Conservation (phyloP, 2,113 vertebrate genomes). For the Poeciliopsis prolifica region DNA sequence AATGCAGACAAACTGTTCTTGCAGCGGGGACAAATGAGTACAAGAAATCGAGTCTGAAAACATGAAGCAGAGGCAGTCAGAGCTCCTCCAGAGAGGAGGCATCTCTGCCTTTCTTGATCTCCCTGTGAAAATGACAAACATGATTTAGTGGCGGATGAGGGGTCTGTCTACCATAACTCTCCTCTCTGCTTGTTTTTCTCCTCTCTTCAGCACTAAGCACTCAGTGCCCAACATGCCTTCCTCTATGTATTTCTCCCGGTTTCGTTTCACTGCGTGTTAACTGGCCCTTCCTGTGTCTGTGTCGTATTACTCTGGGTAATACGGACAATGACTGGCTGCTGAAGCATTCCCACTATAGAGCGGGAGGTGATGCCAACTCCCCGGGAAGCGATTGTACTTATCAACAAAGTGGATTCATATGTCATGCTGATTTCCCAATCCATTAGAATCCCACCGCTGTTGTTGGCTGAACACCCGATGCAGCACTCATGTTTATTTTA, state of each 20-base stretch:
- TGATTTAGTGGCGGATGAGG: constrained; percentile 53
- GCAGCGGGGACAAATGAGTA: constrained; percentile 11
- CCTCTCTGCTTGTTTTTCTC: constrained; percentile 35
- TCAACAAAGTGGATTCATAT: constrained; percentile 42
- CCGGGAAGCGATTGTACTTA: constrained; percentile 39
- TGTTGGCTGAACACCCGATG: constrained; percentile 16
- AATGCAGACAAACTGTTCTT: neutral
- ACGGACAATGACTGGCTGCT: constrained; percentile 27
- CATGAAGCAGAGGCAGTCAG: constrained; percentile 27
- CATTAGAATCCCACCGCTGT: constrained; percentile 28
- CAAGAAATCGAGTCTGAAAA: constrained; percentile 23
- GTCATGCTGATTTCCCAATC: constrained; percentile 43
- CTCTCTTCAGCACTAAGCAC: constrained; percentile 42
- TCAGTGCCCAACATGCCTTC: constrained; percentile 29
- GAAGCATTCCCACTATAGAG: constrained; percentile 51
- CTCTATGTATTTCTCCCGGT: constrained; percentile 27
- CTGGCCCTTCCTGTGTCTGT: constrained; percentile 39
- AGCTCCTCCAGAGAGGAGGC: constrained; percentile 26
- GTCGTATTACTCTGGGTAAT: constrained; percentile 41
- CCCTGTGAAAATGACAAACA: constrained; percentile 46
- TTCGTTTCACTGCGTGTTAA: constrained; percentile 41
- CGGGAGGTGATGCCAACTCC: constrained; percentile 47
- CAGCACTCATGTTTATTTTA: neutral
- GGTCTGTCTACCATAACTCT: constrained; percentile 36
- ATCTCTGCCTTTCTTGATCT: constrained; percentile 5